phyloP scores from a whole-genome alignment of 2,888 invertebrate species.

The Diloba caeruleocephala region DNA sequence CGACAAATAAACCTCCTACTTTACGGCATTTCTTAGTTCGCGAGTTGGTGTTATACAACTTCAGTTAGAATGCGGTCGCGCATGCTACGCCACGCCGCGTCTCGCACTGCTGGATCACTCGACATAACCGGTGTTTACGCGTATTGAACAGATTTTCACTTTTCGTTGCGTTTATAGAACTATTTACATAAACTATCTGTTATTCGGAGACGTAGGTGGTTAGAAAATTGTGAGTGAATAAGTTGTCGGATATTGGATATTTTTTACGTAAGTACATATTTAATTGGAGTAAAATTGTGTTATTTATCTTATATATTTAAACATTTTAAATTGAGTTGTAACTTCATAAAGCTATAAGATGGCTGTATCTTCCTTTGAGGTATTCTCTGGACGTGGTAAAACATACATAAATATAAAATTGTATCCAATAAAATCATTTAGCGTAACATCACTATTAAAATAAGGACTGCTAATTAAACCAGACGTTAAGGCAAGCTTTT shows the following conservation, averaged over 20 bases:
- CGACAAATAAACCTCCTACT: slow-evolving; percentile 55
- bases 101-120: slow-evolving; percentile 52
- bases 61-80: slow-evolving; percentile 66
- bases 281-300: too few species aligned
- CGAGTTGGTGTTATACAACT: slow-evolving; percentile 65
- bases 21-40: slow-evolving; percentile 47
- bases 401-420: too few species aligned
- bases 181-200: slow-evolving; percentile 35
- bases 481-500: too few species aligned
- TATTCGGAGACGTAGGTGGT: slow-evolving; percentile 12
- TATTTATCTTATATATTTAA: too few species aligned
- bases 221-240: slow-evolving; percentile 22
- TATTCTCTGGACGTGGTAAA: too few species aligned
- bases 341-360: too few species aligned
- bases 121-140: slow-evolving; percentile 52
- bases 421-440: too few species aligned
- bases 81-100: slow-evolving; percentile 57
- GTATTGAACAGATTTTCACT: slow-evolving; percentile 59
- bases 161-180: slow-evolving; percentile 48
- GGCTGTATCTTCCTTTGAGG: too few species aligned
- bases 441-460: too few species aligned
- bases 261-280: slow-evolving; percentile 32
- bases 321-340: too few species aligned
- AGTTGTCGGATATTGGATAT: slow-evolving; percentile 12
- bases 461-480: too few species aligned